Evolutionary conservation across 2,888 invertebrate genomes (phyloP).

Genomic region (Phrixothrix hirtus): DNA sequence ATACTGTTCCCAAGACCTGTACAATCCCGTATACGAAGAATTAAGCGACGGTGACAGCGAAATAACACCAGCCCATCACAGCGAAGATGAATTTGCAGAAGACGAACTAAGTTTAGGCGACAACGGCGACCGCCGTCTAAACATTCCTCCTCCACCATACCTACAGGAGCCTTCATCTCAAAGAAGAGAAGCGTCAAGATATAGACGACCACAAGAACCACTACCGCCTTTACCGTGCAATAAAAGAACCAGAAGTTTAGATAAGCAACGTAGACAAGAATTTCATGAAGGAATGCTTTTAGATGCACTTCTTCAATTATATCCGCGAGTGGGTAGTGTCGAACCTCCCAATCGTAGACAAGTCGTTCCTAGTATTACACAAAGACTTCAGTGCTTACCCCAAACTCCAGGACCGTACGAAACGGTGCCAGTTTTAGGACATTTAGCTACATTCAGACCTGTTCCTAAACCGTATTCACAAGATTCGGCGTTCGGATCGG

Average conservation of each 20-base stretch:
- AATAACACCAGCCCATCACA: slow-evolving; percentile 64
- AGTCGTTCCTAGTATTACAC: slow-evolving; percentile 53
- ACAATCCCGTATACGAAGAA: slow-evolving; percentile 84
- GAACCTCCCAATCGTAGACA: slow-evolving; percentile 55
- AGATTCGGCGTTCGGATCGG: slow-evolving; percentile 80
- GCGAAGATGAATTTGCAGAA: slow-evolving; percentile 85
- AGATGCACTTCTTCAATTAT: slow-evolving; percentile 71
- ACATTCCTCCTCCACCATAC: slow-evolving; percentile 55
- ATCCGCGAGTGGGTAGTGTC: slow-evolving; percentile 72
- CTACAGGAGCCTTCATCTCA: slow-evolving; percentile 52
- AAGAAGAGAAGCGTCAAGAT: slow-evolving; percentile 58
- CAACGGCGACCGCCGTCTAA: slow-evolving; percentile 47
- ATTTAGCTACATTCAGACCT: slow-evolving; percentile 65
- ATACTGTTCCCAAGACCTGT: slow-evolving; percentile 64
- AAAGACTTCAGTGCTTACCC: slow-evolving; percentile 53
- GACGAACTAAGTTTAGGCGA: slow-evolving; percentile 72
- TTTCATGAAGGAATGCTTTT: slow-evolving; percentile 81
- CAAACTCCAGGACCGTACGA: slow-evolving; percentile 63
- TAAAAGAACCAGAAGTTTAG: slow-evolving; percentile 58
- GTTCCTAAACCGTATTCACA: slow-evolving; percentile 68
- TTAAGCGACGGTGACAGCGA: slow-evolving; percentile 69
- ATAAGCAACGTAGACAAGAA: slow-evolving; percentile 65
- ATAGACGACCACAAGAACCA: slow-evolving; percentile 64
- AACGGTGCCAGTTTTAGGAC: slow-evolving; percentile 70
- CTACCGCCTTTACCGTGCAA: slow-evolving; percentile 63